These are phyloP conservation scores for Pseudorectes ferrugineus DNA, from an alignment of 2,113 vertebrate genomes.

Conservation along the genomic window DNA sequence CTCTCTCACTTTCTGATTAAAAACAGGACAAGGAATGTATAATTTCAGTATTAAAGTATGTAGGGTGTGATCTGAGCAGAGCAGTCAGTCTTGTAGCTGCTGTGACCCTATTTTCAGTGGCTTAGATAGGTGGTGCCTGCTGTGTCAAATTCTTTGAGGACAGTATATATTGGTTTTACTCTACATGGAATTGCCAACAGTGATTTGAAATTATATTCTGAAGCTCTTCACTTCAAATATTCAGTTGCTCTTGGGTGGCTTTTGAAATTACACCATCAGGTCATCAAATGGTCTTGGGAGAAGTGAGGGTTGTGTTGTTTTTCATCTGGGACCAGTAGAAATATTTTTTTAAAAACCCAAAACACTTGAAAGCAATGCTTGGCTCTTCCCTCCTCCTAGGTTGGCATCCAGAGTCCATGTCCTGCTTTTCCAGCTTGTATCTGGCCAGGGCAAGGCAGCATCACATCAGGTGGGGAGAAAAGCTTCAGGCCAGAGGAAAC, in stretches of 20 bases:
- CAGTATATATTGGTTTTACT: not conserved
- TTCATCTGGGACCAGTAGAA: not conserved
- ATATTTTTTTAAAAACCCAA: not conserved
- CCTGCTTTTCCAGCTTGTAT: not conserved
- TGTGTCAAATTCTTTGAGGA: slow-evolving; percentile 6
- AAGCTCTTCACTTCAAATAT: not conserved
- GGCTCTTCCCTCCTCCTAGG: not conserved
- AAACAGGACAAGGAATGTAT: not conserved
- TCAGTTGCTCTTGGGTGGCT: not conserved
- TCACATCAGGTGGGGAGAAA: not conserved
- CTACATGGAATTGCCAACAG: not conserved
- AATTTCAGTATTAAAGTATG: not conserved
- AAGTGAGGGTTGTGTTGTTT: not conserved
- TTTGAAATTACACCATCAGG: slow-evolving; percentile 4
- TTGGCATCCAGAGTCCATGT: not conserved
- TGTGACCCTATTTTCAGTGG: slow-evolving; percentile 34
- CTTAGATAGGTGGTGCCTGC: slow-evolving; percentile 18
- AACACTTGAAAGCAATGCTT: not conserved
- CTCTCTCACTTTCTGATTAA: not conserved
- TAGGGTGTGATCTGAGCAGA: not conserved
- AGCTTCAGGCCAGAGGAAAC: not conserved
- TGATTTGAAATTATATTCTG: not conserved
- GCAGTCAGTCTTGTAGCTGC: not conserved
- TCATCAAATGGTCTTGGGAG: slow-evolving; percentile 19
- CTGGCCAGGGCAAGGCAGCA: not conserved